These are phyloP conservation scores for Xanthostigma xanthostigma DNA, from an alignment of 2,888 invertebrate species.

Conservation along the genomic window DNA sequence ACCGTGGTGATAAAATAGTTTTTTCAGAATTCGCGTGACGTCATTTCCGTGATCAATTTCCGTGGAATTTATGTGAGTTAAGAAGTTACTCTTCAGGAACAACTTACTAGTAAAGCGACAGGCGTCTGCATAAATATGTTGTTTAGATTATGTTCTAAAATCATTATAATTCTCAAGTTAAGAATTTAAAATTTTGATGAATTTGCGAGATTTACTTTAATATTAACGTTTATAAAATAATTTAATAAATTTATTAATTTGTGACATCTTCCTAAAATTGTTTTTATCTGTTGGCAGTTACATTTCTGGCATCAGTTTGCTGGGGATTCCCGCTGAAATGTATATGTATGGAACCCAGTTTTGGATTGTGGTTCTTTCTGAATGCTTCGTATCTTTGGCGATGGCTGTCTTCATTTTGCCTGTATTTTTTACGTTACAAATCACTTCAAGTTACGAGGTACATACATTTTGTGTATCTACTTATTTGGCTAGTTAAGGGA, in stretches of 20 bases:
- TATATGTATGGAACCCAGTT: conserved; percentile 61
- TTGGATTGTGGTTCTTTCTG: conserved; percentile 48
- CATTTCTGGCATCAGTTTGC: conserved; percentile 55
- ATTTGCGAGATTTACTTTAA: not conserved
- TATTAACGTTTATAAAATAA: too few relatives aligned
- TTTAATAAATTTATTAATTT: too few relatives aligned
- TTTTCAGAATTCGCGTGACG: too few relatives aligned
- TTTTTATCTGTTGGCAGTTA: conserved; percentile 36
- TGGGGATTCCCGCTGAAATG: conserved; percentile 62
- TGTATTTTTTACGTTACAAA: conserved; percentile 57
- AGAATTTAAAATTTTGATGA: not conserved
- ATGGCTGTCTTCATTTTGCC: conserved; percentile 53
- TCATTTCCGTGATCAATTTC: too few relatives aligned
- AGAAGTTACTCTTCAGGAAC: too few relatives aligned
- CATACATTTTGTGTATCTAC: conserved; percentile 6
- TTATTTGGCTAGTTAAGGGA: not conserved
- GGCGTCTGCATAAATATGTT: too few relatives aligned
- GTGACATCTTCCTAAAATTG: too few relatives aligned
- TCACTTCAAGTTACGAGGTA: conserved; percentile 64
- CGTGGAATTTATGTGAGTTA: too few relatives aligned
- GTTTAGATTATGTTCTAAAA: too few relatives aligned
- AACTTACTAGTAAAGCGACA: too few relatives aligned
- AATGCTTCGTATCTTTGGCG: conserved; percentile 48
- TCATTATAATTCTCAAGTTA: not conserved
- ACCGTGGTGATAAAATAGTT: too few relatives aligned